These are phyloP conservation scores for Drosophila ficusphila DNA, from an alignment of 1,140 invertebrate species.

Conservation along the genomic window DNA sequence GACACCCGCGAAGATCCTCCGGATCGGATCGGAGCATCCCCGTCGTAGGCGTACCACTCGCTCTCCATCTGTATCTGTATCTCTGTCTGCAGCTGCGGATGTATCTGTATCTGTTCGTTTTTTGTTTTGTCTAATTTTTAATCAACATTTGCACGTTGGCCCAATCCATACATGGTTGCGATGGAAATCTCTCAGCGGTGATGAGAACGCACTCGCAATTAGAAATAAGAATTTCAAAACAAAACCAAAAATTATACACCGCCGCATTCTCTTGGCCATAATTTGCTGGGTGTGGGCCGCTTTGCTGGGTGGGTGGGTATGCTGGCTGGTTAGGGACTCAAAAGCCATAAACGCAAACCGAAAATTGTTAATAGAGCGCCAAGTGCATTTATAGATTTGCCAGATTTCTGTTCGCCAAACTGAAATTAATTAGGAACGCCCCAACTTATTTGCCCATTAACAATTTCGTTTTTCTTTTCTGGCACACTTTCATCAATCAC, in stretches of 20 bases:
- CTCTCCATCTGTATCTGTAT: slow-evolving; percentile 32
- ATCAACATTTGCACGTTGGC: slow-evolving; percentile 81
- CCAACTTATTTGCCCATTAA: slow-evolving; percentile 29
- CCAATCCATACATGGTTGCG: slow-evolving; percentile 79
- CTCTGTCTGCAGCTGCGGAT: slow-evolving; percentile 23
- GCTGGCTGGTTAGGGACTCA: slow-evolving; percentile 17
- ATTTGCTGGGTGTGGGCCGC: slow-evolving; percentile 45
- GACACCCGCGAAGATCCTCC: slow-evolving; percentile 42
- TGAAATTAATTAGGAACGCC: slow-evolving; percentile 35
- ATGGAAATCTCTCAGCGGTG: slow-evolving; percentile 62
- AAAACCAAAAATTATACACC: slow-evolving; percentile 54
- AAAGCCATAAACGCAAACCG: slow-evolving; percentile 48
- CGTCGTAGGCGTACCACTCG: slow-evolving; percentile 61
- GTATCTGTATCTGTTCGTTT: slow-evolving; percentile 27
- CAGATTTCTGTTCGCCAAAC: slow-evolving; percentile 16
- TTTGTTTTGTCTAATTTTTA: slow-evolving; percentile 81
- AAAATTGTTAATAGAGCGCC: slow-evolving; percentile 73
- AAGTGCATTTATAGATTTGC: slow-evolving; percentile 57
- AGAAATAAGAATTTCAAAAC: slow-evolving; percentile 69
- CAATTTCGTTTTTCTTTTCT: slow-evolving; percentile 11
- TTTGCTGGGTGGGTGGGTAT: slow-evolving; percentile 26
- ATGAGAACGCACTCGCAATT: slow-evolving; percentile 66
- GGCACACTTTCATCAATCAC: slow-evolving; percentile 34
- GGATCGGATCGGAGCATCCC: slow-evolving; percentile 63
- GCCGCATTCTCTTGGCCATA: slow-evolving; percentile 44